phyloP scores from a whole-genome alignment of 2,113 vertebrate species.

The Halcyon malimbica region DNA sequence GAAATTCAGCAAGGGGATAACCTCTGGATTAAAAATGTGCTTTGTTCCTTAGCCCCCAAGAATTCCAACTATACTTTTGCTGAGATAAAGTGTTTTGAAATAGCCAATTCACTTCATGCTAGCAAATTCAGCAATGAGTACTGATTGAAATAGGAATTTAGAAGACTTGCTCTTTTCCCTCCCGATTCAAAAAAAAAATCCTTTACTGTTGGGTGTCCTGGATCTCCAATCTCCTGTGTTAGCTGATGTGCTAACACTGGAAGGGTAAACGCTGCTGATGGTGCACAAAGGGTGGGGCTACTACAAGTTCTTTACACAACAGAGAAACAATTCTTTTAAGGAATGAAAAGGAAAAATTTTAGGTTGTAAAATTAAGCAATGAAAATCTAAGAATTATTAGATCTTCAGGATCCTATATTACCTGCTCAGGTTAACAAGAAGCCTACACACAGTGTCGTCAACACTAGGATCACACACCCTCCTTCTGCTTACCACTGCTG shows the following conservation, averaged over 20 bases:
- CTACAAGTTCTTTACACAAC: not conserved
- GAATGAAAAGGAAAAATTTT: not conserved
- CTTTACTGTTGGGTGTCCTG: constrained; percentile 17
- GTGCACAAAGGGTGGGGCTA: not conserved
- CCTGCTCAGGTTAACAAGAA: not conserved
- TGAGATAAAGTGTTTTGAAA: constrained; percentile 58
- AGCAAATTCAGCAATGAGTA: constrained; percentile 34
- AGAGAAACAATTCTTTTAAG: not conserved
- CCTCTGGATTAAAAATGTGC: constrained; percentile 38
- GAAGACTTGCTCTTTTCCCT: constrained; percentile 3
- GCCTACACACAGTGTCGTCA: not conserved
- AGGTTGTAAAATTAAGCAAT: not conserved
- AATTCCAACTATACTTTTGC: constrained; percentile 47
- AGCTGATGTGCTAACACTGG: constrained; percentile 15
- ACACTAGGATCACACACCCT: not conserved
- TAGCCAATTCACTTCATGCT: not conserved
- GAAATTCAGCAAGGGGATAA: constrained; percentile 52
- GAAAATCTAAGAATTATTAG: not conserved
- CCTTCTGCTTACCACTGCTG: not conserved
- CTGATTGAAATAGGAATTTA: constrained; percentile 31
- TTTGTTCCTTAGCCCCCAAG: constrained; percentile 50
- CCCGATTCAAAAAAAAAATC: not conserved
- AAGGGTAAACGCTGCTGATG: not conserved
- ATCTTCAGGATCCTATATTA: not conserved
- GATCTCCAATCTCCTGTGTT: not conserved